phyloP scores from a whole-genome alignment of 2,113 vertebrate genomes.

The Canis aureus region DNA sequence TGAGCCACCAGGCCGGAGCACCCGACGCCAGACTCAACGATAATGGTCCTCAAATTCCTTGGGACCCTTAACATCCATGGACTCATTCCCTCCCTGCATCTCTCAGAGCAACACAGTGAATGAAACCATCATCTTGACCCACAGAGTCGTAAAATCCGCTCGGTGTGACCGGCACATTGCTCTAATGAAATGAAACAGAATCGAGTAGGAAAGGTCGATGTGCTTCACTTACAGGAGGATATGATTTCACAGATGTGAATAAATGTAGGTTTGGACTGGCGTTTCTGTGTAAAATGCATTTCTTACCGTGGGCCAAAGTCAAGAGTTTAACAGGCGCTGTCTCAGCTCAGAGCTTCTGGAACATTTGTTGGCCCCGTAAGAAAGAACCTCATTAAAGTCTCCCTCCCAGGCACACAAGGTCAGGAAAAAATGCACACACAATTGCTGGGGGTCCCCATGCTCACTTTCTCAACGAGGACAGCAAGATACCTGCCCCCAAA shows the following conservation, averaged over 20 bases:
- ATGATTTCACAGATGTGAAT: background rate
- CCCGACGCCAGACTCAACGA: fast-evolving
- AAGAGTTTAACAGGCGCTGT: background rate
- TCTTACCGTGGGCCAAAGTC: background rate
- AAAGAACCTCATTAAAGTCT: background rate
- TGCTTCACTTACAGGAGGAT: fast-evolving
- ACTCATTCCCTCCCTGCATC: background rate
- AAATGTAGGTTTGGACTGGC: background rate
- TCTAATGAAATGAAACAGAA: background rate
- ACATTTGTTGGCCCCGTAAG: background rate
- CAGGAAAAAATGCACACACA: fast-evolving
- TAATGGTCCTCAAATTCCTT: background rate
- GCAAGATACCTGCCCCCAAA: background rate
- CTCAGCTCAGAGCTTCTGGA: background rate
- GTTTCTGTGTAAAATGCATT: background rate
- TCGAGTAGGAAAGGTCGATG: background rate
- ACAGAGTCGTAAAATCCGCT: background rate
- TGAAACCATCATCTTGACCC: background rate
- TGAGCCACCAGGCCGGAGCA: no score
- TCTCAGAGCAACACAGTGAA: background rate
- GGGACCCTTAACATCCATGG: background rate
- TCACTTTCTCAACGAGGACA: background rate
- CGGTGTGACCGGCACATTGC: background rate
- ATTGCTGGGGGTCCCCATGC: background rate
- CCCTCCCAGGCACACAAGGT: background rate